Percentiles rank a stretch among this genome's conserved stretches.
These are phyloP conservation scores for Ameiurus melas DNA, from an alignment of 2,113 vertebrate species.

Conservation along the genomic window DNA sequence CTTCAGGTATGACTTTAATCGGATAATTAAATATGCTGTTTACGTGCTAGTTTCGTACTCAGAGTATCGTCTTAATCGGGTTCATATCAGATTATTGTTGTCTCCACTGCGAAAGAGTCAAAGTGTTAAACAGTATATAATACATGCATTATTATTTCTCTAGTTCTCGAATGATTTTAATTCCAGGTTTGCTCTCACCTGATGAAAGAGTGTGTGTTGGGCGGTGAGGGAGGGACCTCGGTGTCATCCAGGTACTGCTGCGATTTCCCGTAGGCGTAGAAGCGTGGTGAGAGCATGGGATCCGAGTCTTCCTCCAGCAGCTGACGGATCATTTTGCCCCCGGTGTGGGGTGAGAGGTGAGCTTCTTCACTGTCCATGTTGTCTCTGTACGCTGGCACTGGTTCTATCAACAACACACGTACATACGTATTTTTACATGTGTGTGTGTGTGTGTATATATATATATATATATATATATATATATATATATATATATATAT, in stretches of 20 bases:
- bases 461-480: too few species aligned
- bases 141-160: background rate
- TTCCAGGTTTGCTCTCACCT: slow-evolving; percentile 72
- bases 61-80: too few species aligned
- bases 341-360: slow-evolving; percentile 83
- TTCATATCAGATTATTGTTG: too few species aligned
- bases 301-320: slow-evolving; percentile 89
- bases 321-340: slow-evolving; percentile 87
- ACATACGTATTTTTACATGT: too few species aligned
- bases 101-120: background rate
- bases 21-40: too few species aligned
- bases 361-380: slow-evolving; percentile 83
- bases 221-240: slow-evolving; percentile 97
- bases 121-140: background rate
- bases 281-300: slow-evolving; percentile 95
- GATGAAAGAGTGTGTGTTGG: slow-evolving; percentile 91
- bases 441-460: too few species aligned
- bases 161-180: background rate
- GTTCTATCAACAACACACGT: slow-evolving; percentile 73
- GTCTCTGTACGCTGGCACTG: slow-evolving; percentile 84
- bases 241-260: slow-evolving; percentile 94
- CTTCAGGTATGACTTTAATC: too few species aligned
- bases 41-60: too few species aligned
- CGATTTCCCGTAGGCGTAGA: slow-evolving; percentile 89
- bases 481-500: too few species aligned